Conservation (phyloP, 2,888 invertebrate species). For the Trichacis sp. region DNA sequence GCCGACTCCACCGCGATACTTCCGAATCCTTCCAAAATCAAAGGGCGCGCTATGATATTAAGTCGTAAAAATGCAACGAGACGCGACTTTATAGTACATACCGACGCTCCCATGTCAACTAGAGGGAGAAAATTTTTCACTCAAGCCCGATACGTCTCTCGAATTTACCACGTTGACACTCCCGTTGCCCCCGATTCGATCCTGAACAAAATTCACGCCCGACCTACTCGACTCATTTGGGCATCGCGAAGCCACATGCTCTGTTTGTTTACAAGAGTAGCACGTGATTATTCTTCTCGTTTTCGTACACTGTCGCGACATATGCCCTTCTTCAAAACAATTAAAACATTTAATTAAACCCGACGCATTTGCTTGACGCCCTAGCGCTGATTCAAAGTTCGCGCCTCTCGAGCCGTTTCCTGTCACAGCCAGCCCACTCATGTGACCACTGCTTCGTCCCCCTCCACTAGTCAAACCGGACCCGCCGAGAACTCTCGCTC, state of each 20-base stretch:
- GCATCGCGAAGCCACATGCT: conserved; percentile 6
- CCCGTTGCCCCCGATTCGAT: too few species aligned
- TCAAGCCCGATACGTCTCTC: neutral
- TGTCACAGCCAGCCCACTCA: too few species aligned
- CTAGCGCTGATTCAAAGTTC: too few species aligned
- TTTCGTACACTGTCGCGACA: neutral
- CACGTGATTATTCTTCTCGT: conserved; percentile 6
- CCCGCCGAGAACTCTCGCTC: too few species aligned
- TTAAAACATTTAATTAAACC: conserved; percentile 8
- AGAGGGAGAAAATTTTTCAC: conserved; percentile 8
- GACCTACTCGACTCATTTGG: too few species aligned
- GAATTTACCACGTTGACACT: too few species aligned
- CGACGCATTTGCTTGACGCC: too few species aligned
- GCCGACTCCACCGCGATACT: conserved; percentile 10
- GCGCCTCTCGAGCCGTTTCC: too few species aligned
- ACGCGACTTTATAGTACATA: conserved; percentile 20
- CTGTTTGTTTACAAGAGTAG: conserved; percentile 6
- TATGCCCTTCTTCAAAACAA: neutral
- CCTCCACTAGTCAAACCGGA: too few species aligned
- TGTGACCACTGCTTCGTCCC: too few species aligned
- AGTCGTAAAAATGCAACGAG: conserved; percentile 8
- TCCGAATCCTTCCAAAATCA: conserved; percentile 15
- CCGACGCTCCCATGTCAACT: conserved; percentile 26
- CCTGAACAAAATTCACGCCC: too few species aligned
- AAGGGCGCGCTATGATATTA: neutral